Base-by-base conservation (phyloP, 2,113 vertebrate genomes). In the Coregonus clupeaformis region DNA sequence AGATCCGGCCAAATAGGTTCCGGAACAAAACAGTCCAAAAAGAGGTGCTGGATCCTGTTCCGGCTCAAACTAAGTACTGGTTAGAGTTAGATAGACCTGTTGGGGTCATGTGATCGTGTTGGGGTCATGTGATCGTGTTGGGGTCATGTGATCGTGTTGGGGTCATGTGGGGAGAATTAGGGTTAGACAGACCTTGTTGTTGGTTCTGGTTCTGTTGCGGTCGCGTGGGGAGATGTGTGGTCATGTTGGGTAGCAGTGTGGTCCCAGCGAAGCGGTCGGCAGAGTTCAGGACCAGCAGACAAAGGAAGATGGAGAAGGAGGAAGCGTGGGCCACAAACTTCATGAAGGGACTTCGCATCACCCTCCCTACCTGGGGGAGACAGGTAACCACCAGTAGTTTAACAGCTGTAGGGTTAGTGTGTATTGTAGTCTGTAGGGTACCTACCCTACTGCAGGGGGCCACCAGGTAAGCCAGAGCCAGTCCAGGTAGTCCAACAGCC, bases 251-350 rank as follows among this genome's bases (percentile, higher is more conserved):
- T 80, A 95, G 86, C 63, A 97, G 88, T 63, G 94, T 95, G 72
- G 95, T 96, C 80, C 98, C 98, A 74, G 94, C 95, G 62, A 99
- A 99, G 75, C 97, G 95, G 88, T 99, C 98, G 20, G 98, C 94
- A 45, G 97, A 96, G 18, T 99, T 99, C 91, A 99, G 93, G 73
- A 99, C 96, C 52, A 99, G 94, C 18, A 99, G 94, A 62, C 97
- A 94, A 85, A 99, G 94, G 84, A 99, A 99, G 83, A 98, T 96
- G 73, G 96, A 98, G 88, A 99, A 99, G 84, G 97, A 99, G 24
- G 96, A 97, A 5, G 97, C 98, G 0, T 99, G 98, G 27, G 97
- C 97, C 64, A 99, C 97, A 85, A 99, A 99, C 91, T 99, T 99
- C 94, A 98, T 96, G 85, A 99, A 99, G 5, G 98, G 98, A 81